These are phyloP conservation scores for Magallana angulata DNA, from an alignment of 1,140 invertebrate species.

Conservation along the genomic window DNA sequence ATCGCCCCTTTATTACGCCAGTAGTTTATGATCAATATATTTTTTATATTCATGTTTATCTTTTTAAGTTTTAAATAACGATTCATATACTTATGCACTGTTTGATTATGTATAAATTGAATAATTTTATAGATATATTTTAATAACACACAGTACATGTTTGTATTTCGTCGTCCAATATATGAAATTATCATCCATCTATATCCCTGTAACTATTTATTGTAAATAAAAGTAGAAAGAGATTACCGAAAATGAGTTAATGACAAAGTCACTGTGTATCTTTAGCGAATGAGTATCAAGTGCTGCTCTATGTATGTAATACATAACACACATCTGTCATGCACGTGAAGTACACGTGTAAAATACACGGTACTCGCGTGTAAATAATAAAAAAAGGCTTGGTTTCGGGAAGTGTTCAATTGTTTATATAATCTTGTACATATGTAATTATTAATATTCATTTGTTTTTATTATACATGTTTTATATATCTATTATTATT, in stretches of 20 bases:
- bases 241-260: not conserved
- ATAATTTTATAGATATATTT: too few species aligned
- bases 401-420: conserved; percentile 26
- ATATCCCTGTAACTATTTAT: too few species aligned
- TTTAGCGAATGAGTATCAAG: not conserved
- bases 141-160: too few species aligned
- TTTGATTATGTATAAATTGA: too few species aligned
- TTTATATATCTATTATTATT: conserved; percentile 22
- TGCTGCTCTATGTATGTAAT: not conserved
- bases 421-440: conserved; percentile 3
- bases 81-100: too few species aligned
- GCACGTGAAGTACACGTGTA: not conserved
- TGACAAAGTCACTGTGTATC: not conserved
- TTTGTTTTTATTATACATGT: conserved; percentile 34
- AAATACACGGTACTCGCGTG: not conserved
- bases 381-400: not conserved
- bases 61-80: too few species aligned
- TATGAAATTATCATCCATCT: too few species aligned
- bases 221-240: too few species aligned
- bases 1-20: too few species aligned
- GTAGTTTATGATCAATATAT: too few species aligned
- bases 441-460: conserved; percentile 23
- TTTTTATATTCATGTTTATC: too few species aligned
- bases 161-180: too few species aligned
- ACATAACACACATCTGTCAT: not conserved